Evolutionary conservation across 2,888 invertebrate genomes (phyloP).

Genomic region (Homarus gammarus): DNA sequence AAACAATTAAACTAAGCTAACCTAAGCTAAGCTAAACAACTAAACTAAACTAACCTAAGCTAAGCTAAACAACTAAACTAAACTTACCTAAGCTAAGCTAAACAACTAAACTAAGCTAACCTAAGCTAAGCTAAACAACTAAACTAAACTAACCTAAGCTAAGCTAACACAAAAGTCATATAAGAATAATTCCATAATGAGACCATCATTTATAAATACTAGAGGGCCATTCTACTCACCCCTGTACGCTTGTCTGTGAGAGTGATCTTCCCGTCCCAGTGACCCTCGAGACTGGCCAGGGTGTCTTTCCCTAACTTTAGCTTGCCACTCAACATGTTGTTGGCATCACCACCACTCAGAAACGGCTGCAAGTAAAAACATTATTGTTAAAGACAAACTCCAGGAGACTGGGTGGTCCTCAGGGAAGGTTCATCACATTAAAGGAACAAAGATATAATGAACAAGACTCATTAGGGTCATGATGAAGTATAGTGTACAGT

Average conservation of each 20-base stretch:
- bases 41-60: no score
- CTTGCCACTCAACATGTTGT: constrained; percentile 90
- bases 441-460: background rate
- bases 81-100: no score
- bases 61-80: no score
- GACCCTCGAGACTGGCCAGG: constrained; percentile 90
- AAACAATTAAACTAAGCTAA: no score
- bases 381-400: background rate
- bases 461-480: background rate
- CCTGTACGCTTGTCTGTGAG: constrained; percentile 90
- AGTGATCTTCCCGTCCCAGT: constrained; percentile 93
- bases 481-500: no score
- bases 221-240: constrained; percentile 80
- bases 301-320: constrained; percentile 93
- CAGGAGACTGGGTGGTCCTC: background rate
- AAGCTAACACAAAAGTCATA: no score
- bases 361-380: constrained; percentile 85
- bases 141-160: no score
- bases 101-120: no score
- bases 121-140: no score
- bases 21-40: no score
- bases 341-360: constrained; percentile 90
- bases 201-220: no score
- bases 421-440: background rate
- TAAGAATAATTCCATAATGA: no score